Evolutionary conservation across 2,888 invertebrate species (phyloP).

Genomic region (Drosophila tanythrix): DNA sequence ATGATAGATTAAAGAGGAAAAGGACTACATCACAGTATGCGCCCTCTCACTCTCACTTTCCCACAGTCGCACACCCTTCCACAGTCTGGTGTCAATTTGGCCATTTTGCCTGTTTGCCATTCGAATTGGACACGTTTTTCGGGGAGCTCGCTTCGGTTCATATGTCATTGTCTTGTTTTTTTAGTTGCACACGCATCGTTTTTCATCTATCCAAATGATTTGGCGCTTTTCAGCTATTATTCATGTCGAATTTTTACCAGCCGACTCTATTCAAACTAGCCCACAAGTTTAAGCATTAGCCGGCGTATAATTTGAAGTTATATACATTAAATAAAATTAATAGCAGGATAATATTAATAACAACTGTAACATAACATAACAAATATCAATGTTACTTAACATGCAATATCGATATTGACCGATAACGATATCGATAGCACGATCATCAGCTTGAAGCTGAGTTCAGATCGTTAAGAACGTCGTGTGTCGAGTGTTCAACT

Average conservation of each 20-base stretch:
- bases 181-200: slow-evolving; percentile 40
- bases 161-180: slow-evolving; percentile 63
- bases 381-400: background rate
- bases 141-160: slow-evolving; percentile 39
- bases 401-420: too few relatives aligned
- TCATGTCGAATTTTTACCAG: slow-evolving; percentile 28
- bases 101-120: slow-evolving; percentile 52
- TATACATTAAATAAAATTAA: background rate
- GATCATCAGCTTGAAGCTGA: background rate
- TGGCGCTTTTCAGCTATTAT: slow-evolving; percentile 51
- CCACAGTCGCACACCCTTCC: too few relatives aligned
- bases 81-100: slow-evolving; percentile 29
- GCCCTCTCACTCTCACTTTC: background rate
- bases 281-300: background rate
- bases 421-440: background rate
- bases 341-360: background rate
- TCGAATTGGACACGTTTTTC: slow-evolving; percentile 58
- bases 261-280: background rate
- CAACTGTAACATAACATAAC: background rate
- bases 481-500: background rate
- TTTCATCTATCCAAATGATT: slow-evolving; percentile 62
- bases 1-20: slow-evolving; percentile 73
- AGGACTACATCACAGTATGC: slow-evolving; percentile 2
- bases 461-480: background rate
- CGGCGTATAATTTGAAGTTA: background rate